Base-by-base conservation (phyloP, 2,113 vertebrate genomes). In the Siniperca chuatsi region DNA sequence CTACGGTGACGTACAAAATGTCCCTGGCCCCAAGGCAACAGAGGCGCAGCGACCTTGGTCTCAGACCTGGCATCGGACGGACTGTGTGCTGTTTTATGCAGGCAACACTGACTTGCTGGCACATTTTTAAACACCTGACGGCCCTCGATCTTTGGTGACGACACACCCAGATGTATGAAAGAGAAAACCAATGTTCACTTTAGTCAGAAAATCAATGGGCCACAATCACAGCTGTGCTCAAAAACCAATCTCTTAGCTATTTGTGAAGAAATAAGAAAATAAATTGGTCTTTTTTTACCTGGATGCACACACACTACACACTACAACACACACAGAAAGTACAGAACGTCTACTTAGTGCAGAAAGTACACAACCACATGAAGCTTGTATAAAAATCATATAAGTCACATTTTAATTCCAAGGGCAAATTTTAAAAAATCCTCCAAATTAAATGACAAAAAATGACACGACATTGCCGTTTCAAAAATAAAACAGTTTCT, bases 21-120 rank as follows among this genome's bases (percentile, higher is more conserved):
- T 83, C 78, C 83, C 69, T 10, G 46, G 71, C 61, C 79, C 76
- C 72, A 7, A 84, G 90, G 90, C 75, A 29, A 64, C 65, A 20
- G 55, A 82, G 54, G 25, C 37, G 54, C 40, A 6, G n/a, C 42
- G 62, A 76, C 93, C 88, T 88, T 87, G 90, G 52, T 68, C 78
- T 77, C 16, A 40, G 65, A 70, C 67, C 70, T 46, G 60, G 64
- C 42, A 29, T n/a, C 29, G 60, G 65, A 8, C 2, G 1, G 20
- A 23, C 29, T 0, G 7, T 15, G 52, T 54, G 77, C 61, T 50
- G 29, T 79, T 83, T 68, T 3, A 50, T 9, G 8, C 35, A 10
- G 29, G 54, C 8, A 33, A 21, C 66, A 3, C 18, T 6, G 62
- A 44, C 50, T 46, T 46, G 44, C 68, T 46, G 68, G 50, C 25